A percentile compares a stretch with the other conserved stretches of the same genome.
phyloP scores from a whole-genome alignment of 2,888 invertebrate species.

The Agrilus biguttatus region DNA sequence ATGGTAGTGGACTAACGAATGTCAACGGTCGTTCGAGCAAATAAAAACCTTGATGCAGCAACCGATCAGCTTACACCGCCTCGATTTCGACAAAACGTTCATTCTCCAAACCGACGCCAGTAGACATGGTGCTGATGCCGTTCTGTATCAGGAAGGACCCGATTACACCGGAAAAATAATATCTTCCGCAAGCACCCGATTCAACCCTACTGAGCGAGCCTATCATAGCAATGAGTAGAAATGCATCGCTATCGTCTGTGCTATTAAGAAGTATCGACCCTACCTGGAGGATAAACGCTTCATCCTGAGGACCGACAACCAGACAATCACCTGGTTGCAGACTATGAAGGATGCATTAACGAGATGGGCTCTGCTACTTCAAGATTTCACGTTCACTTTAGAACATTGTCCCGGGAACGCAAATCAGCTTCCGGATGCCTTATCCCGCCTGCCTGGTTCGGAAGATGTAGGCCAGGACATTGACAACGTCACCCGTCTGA shows the following conservation, averaged over 20 bases:
- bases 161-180: slow-evolving; percentile 6
- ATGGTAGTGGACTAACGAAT: slow-evolving; percentile 8
- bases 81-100: slow-evolving; percentile 8
- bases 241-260: slow-evolving; percentile 14
- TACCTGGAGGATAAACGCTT: too few species aligned
- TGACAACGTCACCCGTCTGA: background rate
- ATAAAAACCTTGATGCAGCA: slow-evolving; percentile 7
- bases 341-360: slow-evolving; percentile 6
- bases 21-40: slow-evolving; percentile 5
- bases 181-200: slow-evolving; percentile 10
- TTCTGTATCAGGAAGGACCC: slow-evolving; percentile 11
- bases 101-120: slow-evolving; percentile 14
- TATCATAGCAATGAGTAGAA: slow-evolving; percentile 17
- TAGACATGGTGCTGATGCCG: slow-evolving; percentile 11
- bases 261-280: slow-evolving; percentile 11
- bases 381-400: slow-evolving; percentile 10
- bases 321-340: slow-evolving; percentile 11
- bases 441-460: slow-evolving; percentile 8
- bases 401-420: slow-evolving; percentile 13
- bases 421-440: slow-evolving; percentile 11
- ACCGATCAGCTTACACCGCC: slow-evolving; percentile 10
- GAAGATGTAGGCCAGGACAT: background rate
- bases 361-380: slow-evolving; percentile 10
- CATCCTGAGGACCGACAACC: slow-evolving; percentile 11
- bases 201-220: slow-evolving; percentile 5